Evolutionary conservation across 92 coral and sea anemone species (phyloP), one percentile per base, ranked within the genome.

Genomic region (Bergia puertoricense): DNA sequence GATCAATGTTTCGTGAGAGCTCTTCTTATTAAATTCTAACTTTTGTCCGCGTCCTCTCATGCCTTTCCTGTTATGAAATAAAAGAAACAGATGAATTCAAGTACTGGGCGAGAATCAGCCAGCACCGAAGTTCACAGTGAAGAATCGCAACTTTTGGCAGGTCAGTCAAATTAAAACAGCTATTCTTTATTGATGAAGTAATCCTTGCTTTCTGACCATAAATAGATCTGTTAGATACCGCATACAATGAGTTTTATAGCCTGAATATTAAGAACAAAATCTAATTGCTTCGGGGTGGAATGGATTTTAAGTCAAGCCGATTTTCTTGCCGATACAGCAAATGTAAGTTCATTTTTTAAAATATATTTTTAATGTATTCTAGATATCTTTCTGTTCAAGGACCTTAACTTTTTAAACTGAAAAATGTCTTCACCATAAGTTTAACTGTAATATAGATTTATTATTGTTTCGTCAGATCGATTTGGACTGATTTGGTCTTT

Each of bases 131-230:
- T 22, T 62, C 2, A 62, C 69, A 62, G 69, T 62, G 20, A 62
- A 62, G 69, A 18, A 62, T 62, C 69, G n/a, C 69, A 22, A 62
- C 23, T 62, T 62, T 62, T 62, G 30, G 69, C 77, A 73, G 77
- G 77, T 73, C 77, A 23, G 77, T 73, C 77, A 73, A 73, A 73
- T 73, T 73, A 73, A 73, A 73, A 73, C 43, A 73, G 77, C 40
- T 73, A 73, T 73, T 73, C 41, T 37, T 73, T 37, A 38, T 73
- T 73, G 44, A 73, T 73, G 77, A 73, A 73, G 77, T 23, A 73
- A 73, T 73, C 77, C 77, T 11, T 36, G 77, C 77, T 62, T 62
- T 73, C 77, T 36, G 10, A 73, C 77, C 77, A 73, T 8, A 40
- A 38, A 73, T 38, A 73, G 42, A 73, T 14, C 42, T 18, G 16